These are phyloP conservation scores for Chymomyza costata DNA, from an alignment of 1,140 invertebrate genomes.

Conservation along the genomic window DNA sequence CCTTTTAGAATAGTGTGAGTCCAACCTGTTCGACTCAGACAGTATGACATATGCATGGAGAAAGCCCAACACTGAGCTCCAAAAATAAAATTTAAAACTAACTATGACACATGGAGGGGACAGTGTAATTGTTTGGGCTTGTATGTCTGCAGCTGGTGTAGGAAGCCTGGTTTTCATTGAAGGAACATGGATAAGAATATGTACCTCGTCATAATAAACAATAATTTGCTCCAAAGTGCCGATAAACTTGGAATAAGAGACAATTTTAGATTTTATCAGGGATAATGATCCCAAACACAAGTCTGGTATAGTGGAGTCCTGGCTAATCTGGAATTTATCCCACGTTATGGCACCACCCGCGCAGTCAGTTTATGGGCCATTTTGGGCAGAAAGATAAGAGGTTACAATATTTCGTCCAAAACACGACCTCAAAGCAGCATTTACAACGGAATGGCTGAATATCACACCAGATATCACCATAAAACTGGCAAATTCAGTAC, in stretches of 20 bases:
- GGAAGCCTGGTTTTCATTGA: slow-evolving; percentile 7
- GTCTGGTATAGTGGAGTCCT: slow-evolving; percentile 3
- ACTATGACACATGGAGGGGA: slow-evolving; percentile 3
- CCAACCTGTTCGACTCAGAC: too few species aligned
- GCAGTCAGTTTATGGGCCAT: background rate
- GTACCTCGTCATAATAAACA: slow-evolving; percentile 2
- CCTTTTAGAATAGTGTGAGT: too few species aligned
- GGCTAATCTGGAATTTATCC: slow-evolving; percentile 10
- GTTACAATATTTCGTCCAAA: background rate
- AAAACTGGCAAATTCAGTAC: too few species aligned
- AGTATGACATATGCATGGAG: too few species aligned
- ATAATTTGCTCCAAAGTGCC: slow-evolving; percentile 7
- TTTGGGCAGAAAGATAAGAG: background rate
- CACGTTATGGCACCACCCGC: background rate
- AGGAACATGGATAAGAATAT: slow-evolving; percentile 2
- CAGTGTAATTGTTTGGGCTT: too few species aligned
- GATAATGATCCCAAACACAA: too few species aligned
- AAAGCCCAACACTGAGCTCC: too few species aligned
- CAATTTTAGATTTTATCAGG: slow-evolving; percentile 5
- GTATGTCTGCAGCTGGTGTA: slow-evolving; percentile 4
- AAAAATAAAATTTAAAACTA: too few species aligned
- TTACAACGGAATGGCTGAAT: slow-evolving; percentile 2
- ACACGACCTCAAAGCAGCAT: background rate
- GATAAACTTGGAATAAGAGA: slow-evolving; percentile 1
- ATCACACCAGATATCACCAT: background rate